phyloP scores from a whole-genome alignment of 2,888 invertebrate species.

The Drosophila eohydei region DNA sequence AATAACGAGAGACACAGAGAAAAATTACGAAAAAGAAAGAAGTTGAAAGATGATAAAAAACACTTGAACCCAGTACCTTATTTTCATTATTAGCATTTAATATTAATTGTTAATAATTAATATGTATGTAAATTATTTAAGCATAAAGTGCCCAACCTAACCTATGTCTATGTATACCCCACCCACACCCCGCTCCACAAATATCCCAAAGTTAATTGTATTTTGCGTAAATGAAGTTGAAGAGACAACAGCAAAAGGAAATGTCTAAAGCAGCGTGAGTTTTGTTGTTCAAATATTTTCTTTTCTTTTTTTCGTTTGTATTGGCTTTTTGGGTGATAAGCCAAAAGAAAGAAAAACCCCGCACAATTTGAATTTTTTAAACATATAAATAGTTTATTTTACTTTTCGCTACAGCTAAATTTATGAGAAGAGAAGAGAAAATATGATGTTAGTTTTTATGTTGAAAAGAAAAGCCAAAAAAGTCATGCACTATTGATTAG shows the following conservation, averaged over 20 bases:
- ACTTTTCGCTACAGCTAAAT: constrained; percentile 61
- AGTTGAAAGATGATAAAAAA: constrained; percentile 44
- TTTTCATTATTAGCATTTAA: constrained; percentile 82
- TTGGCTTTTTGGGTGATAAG: constrained; percentile 59
- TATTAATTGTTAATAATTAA: constrained; percentile 76
- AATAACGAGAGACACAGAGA: background rate
- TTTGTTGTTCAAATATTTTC: constrained; percentile 59
- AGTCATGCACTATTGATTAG: constrained; percentile 78
- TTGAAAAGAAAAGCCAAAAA: constrained; percentile 78
- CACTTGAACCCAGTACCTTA: constrained; percentile 84
- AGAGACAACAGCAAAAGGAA: constrained; percentile 26
- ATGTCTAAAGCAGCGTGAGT: constrained; percentile 63
- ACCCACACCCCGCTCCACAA: constrained; percentile 9
- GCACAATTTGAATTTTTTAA: constrained; percentile 38
- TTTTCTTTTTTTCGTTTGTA: constrained; percentile 44
- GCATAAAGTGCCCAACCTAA: constrained; percentile 32
- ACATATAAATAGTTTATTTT: constrained; percentile 46
- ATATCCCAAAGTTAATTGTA: constrained; percentile 72
- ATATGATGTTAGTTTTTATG: constrained; percentile 68
- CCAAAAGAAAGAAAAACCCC: constrained; percentile 39
- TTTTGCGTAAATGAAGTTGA: constrained; percentile 58
- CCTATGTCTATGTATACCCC: constrained; percentile 12
- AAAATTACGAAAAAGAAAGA: background rate
- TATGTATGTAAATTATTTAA: constrained; percentile 79
- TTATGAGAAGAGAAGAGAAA: constrained; percentile 25